phyloP scores from a whole-genome alignment of 2,888 invertebrate species.

The Timandra comae region DNA sequence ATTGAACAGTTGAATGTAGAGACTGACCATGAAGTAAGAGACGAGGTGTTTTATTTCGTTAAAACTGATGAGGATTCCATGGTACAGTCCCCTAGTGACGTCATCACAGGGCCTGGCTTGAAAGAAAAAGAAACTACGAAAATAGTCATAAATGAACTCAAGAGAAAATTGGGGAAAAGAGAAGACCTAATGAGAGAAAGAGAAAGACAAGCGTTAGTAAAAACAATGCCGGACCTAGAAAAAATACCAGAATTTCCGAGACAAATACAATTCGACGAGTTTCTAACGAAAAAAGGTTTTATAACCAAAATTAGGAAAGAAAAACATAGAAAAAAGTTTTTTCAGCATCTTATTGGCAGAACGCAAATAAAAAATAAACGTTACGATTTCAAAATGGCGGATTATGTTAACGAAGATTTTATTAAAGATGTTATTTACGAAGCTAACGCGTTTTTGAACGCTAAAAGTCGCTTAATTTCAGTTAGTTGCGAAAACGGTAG shows the following conservation, averaged over 20 bases:
- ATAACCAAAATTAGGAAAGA: conserved; percentile 39
- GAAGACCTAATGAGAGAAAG: conserved; percentile 69
- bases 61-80: conserved; percentile 66
- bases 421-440: too few relatives aligned
- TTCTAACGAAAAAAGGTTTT: conserved; percentile 42
- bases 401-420: too few relatives aligned
- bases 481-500: too few relatives aligned
- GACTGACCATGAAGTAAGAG: conserved; percentile 48
- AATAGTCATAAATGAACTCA: conserved; percentile 58
- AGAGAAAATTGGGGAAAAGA: conserved; percentile 60
- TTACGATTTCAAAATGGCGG: too few relatives aligned
- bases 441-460: too few relatives aligned
- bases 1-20: conserved; percentile 31
- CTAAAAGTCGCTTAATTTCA: too few relatives aligned
- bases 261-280: conserved; percentile 53
- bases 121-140: conserved; percentile 57
- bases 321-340: too few relatives aligned
- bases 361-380: too few relatives aligned
- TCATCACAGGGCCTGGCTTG: conserved; percentile 54
- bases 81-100: too few relatives aligned
- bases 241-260: conserved; percentile 63
- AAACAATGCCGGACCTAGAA: conserved; percentile 65
- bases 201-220: conserved; percentile 62
- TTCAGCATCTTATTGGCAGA: too few relatives aligned
- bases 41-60: conserved; percentile 68